These are phyloP conservation scores for Zeuzera pyrina DNA, from an alignment of 2,888 invertebrate genomes.

Conservation along the genomic window DNA sequence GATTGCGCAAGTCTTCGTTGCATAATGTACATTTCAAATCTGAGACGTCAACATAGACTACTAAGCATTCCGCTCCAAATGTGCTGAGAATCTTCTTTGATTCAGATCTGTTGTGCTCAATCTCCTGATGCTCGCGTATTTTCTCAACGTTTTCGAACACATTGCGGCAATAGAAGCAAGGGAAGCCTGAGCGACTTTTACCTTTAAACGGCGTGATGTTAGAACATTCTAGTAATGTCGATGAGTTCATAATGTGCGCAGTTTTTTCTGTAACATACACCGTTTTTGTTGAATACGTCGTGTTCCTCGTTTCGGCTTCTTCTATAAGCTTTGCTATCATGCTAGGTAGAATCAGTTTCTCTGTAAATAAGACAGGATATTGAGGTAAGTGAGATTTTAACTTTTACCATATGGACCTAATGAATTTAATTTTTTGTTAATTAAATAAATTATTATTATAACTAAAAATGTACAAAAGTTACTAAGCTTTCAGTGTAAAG, in stretches of 20 bases:
- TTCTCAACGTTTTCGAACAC: slow-evolving; percentile 2
- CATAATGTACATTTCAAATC: slow-evolving; percentile 9
- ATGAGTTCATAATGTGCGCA: slow-evolving; percentile 2
- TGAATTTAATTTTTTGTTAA: too few species aligned
- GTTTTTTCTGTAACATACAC: slow-evolving; percentile 1
- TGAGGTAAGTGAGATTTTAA: not conserved
- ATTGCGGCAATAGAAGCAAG: slow-evolving; percentile 7
- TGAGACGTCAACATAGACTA: slow-evolving; percentile 9
- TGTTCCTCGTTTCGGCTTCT: not conserved
- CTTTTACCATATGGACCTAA: not conserved
- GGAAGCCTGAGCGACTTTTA: slow-evolving; percentile 3
- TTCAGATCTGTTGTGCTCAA: slow-evolving; percentile 2
- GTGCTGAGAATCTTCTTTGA: slow-evolving; percentile 2
- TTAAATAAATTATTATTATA: too few species aligned
- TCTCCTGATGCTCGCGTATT: not conserved
- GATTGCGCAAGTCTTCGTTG: not conserved
- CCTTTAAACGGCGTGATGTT: slow-evolving; percentile 7
- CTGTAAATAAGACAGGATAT: slow-evolving; percentile 22
- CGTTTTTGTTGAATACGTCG: too few species aligned
- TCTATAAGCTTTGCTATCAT: not conserved
- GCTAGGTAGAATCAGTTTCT: slow-evolving; percentile 15
- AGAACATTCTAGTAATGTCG: slow-evolving; percentile 3
- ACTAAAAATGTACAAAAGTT: too few species aligned
- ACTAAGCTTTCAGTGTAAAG: too few species aligned
- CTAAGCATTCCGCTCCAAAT: slow-evolving; percentile 4